These are phyloP conservation scores for Nothobranchius furzeri DNA, from an alignment of 2,113 vertebrate species.

Conservation along the genomic window DNA sequence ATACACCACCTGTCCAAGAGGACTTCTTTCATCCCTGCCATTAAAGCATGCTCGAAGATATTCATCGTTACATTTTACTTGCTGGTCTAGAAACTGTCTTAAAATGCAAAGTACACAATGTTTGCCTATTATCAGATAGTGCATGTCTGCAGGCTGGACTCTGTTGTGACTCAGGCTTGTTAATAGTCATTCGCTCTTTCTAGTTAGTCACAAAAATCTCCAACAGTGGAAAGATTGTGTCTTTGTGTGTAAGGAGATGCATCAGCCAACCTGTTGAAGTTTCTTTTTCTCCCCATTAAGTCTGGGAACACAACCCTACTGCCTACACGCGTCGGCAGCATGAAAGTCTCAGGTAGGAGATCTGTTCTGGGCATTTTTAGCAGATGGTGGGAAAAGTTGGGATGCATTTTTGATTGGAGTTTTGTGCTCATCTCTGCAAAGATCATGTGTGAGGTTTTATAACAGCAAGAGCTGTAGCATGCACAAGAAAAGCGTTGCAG, in stretches of 20 bases:
- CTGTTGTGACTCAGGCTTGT: conserved; percentile 53
- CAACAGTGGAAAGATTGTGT: conserved; percentile 56
- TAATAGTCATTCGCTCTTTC: conserved; percentile 38
- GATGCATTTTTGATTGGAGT: neutral
- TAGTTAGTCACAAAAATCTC: conserved; percentile 58
- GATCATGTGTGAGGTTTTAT: neutral
- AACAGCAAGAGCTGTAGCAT: neutral
- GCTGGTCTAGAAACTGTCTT: neutral
- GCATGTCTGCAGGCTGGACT: conserved; percentile 15
- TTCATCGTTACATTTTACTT: neutral
- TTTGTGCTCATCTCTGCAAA: neutral
- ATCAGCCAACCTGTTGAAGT: conserved; percentile 32
- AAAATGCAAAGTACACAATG: neutral
- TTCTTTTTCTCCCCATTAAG: conserved; percentile 52
- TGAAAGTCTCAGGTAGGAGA: conserved; percentile 68
- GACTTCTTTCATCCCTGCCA: neutral
- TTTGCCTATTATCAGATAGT: neutral
- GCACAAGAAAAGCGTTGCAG: neutral
- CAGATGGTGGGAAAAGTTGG: too few relatives aligned
- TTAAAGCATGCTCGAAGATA: conserved; percentile 29
- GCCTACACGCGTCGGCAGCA: conserved; percentile 53
- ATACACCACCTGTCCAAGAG: too few relatives aligned
- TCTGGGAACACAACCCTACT: conserved; percentile 47
- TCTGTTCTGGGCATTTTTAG: neutral
- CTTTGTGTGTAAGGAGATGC: conserved; percentile 11